Evolutionary conservation across 2,113 vertebrate species (phyloP), one percentile per base, ranked within the genome.

Genomic region (Edolisoma coerulescens): DNA sequence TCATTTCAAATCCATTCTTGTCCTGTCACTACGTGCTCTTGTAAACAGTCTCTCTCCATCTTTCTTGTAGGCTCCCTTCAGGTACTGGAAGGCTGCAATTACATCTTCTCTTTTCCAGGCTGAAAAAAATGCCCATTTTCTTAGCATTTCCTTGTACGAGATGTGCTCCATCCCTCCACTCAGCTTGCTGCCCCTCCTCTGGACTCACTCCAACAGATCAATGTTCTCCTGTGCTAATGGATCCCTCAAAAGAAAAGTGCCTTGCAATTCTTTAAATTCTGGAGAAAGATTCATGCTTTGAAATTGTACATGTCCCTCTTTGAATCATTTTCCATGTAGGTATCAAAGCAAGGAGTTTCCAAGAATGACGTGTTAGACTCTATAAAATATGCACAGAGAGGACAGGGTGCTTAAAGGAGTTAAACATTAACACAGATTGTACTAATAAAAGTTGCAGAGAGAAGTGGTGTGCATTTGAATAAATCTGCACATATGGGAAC

Each of bases 401-500:
- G 69, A 75, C 35, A 71, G 35, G 4, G 19, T 77, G 47, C 52
- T 84, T 94, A 79, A 78, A 81, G 45, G 44, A 73, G 60, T 77
- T 78, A 71, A 87, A 68, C 13, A 18, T 67, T 56, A 60, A 59
- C 35, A 44, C 13, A 82, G 69, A 41, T 37, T 82, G 14, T 60
- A 17, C 44, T 93, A 82, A 84, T 71, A 82, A 73, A 92, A 94
- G n/a, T 52, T 87, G 44, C 61, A 64, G 56, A 67, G 63, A 70
- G 32, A 81, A 81, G 12, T 53, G 9, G 39, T 92, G 33, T 81
- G 11, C n/a, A 32, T 78, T 74, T 65, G 57, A 95, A 87, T 82
- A 94, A 87, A 84, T 82, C 56, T 82, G 57, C 61, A 49, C 74
- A 45, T 92, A 64, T 37, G 56, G 56, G 77, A 84, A 41, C n/a